A percentile compares a stretch with the other conserved stretches of the same genome.
Conservation (phyloP, 1,140 invertebrate species). For the Drosophila pachea region DNA sequence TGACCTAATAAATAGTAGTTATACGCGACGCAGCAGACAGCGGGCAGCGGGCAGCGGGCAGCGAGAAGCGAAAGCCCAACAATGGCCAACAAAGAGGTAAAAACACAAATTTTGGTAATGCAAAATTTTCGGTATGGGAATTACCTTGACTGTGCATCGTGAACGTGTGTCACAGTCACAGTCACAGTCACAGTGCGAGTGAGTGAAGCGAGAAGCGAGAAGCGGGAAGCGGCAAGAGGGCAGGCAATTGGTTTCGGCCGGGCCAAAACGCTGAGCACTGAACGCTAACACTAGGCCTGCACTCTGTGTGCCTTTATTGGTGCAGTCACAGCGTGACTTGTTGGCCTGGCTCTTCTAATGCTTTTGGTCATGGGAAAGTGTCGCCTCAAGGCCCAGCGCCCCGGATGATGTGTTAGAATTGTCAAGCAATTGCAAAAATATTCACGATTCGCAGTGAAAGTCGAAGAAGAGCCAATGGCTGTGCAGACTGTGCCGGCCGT, state of each 20-base stretch:
- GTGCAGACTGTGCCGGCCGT: not conserved
- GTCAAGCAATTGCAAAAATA: slow-evolving; percentile 28
- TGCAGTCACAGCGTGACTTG: slow-evolving; percentile 67
- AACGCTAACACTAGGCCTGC: slow-evolving; percentile 23
- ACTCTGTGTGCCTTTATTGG: slow-evolving; percentile 65
- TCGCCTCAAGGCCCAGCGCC: slow-evolving; percentile 24
- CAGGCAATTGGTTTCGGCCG: slow-evolving; percentile 26
- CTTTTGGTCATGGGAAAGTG: slow-evolving; percentile 72
- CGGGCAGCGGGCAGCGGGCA: slow-evolving; percentile 12
- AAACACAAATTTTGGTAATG: slow-evolving; percentile 61
- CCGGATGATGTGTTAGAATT: slow-evolving; percentile 38
- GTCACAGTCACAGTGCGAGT: not conserved
- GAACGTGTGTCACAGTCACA: slow-evolving; percentile 40
- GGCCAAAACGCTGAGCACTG: slow-evolving; percentile 26
- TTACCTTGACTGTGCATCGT: slow-evolving; percentile 72
- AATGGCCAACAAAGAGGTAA: slow-evolving; percentile 42
- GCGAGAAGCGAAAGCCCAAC: slow-evolving; percentile 34
- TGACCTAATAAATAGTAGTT: slow-evolving; percentile 69
- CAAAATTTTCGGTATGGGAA: slow-evolving; percentile 67
- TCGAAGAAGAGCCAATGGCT: not conserved
- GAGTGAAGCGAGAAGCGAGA: not conserved
- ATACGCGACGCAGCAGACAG: slow-evolving; percentile 45
- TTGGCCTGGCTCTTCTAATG: slow-evolving; percentile 54
- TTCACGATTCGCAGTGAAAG: slow-evolving; percentile 34
- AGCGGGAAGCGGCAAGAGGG: not conserved